phyloP scores from a whole-genome alignment of 2,797 vertebrate genomes.

The Dermochelys coriacea region DNA sequence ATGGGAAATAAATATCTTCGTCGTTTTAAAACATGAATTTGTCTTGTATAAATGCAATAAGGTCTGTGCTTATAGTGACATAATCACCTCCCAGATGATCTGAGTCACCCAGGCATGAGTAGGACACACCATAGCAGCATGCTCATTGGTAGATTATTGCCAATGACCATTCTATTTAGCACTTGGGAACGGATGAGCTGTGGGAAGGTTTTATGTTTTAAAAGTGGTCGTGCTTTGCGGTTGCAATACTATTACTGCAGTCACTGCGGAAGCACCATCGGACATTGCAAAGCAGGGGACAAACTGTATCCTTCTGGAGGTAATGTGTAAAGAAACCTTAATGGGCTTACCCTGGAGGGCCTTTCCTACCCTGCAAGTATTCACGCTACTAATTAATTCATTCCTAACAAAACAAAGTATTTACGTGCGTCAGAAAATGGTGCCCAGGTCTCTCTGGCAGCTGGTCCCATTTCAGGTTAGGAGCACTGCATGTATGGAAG shows the following conservation, averaged over 20 bases:
- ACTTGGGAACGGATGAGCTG: constrained; percentile 14
- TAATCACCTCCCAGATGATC: constrained; percentile 53
- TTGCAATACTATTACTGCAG: constrained; percentile 27
- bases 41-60: constrained; percentile 65
- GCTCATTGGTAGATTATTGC: constrained; percentile 56
- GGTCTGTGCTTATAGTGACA: constrained; percentile 58
- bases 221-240: background rate
- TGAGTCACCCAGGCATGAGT: constrained; percentile 34
- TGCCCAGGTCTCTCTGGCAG: constrained; percentile 6
- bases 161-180: constrained; percentile 41
- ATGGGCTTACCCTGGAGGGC: constrained; percentile 38
- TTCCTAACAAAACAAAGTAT: constrained; percentile 72
- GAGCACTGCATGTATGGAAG: fast-evolving
- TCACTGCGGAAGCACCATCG: constrained; percentile 34
- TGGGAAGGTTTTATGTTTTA: constrained; percentile 35
- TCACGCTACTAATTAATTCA: constrained; percentile 76
- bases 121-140: constrained; percentile 38
- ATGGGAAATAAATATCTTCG: constrained; percentile 48
- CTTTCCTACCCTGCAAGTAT: constrained; percentile 67
- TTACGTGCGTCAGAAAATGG: constrained; percentile 60
- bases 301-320: constrained; percentile 66
- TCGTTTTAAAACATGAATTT: constrained; percentile 65
- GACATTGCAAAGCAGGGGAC: constrained; percentile 53
- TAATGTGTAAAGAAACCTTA: constrained; percentile 68
- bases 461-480: background rate